Base-by-base conservation (phyloP, 2,113 vertebrate species). In the Menidia beryllina region DNA sequence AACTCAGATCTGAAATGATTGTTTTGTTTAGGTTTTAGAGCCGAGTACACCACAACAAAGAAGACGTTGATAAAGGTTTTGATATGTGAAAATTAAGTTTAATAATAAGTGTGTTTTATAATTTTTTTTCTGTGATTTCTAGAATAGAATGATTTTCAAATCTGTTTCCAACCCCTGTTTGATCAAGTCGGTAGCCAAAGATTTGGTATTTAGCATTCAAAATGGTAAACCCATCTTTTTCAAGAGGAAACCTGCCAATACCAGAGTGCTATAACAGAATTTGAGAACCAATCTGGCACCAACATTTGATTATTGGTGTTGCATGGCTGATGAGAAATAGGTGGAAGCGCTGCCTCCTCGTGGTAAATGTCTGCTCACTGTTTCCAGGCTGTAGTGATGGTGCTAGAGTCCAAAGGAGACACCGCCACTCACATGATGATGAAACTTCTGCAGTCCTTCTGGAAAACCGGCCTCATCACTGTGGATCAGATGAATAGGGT, bases 401-500 rank as follows among this genome's bases (percentile, higher is more conserved):
- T 96, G 69, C 85, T 96, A 86, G 95, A 96, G 82, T 94, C 94
- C 0, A 93, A 84, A 5, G 94, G 93, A 1, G 94, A 95, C 55
- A 89, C 87, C 0, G 94, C 93, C 0, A 88, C 93, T 23, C 84
- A 91, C 25, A 93, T 93, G 92, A 95, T 95, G 89, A 93, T 95
- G 57, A 94, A 93, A 20, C 92, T 96, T 51, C 91, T 96, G 53
- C 91, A 96, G 85, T 89, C 93, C 55, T 93, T 96, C 74, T 95
- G 94, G 94, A 92, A 95, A 76, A 93, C 90, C 0, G 95, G 94
- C n/a, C 92, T 96, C 59, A 93, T 96, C 83, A 96, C 95, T 7
- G 88, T 96, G 86, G 95, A 96, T 89, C 95, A 96, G 90, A 96
- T 96, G 95, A 95, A 96, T 87, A 88, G 95, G 90, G 95, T 96